Conservation (phyloP, 1,140 invertebrate species). For the Panagrolaimus sp. region DNA sequence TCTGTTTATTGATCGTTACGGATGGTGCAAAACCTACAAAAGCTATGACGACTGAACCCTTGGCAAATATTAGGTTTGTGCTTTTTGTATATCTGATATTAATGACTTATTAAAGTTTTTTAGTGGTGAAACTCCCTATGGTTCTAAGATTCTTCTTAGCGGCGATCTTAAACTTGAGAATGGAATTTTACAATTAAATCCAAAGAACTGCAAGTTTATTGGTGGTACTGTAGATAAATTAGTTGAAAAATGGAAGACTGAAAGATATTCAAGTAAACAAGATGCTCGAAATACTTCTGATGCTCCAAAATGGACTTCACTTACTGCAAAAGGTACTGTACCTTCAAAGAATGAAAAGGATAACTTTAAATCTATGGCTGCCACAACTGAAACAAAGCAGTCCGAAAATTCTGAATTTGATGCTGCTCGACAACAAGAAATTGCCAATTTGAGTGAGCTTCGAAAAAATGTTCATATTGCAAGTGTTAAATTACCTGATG, state of each 20-base stretch:
- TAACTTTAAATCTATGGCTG: background rate
- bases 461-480: background rate
- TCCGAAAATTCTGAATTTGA: background rate
- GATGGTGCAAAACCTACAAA: constrained; percentile 60
- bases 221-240: constrained; percentile 61
- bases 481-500: background rate
- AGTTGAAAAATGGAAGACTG: constrained; percentile 61
- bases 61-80: constrained; percentile 58
- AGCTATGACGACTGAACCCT: constrained; percentile 55
- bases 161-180: constrained; percentile 58
- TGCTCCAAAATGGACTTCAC: constrained; percentile 24
- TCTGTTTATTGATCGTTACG: constrained; percentile 59
- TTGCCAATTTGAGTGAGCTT: background rate
- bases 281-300: background rate
- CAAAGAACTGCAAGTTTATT: constrained; percentile 57
- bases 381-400: background rate
- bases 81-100: background rate
- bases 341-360: background rate
- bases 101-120: constrained; percentile 26
- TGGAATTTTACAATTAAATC: constrained; percentile 59
- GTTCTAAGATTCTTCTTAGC: constrained; percentile 59
- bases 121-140: constrained; percentile 60
- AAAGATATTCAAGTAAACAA: constrained; percentile 39
- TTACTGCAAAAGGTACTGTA: background rate
- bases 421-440: background rate